A percentile compares a stretch with the other conserved stretches of the same genome.
These are phyloP conservation scores for Bubalus kerabau DNA, from an alignment of 2,113 vertebrate genomes.

Conservation along the genomic window DNA sequence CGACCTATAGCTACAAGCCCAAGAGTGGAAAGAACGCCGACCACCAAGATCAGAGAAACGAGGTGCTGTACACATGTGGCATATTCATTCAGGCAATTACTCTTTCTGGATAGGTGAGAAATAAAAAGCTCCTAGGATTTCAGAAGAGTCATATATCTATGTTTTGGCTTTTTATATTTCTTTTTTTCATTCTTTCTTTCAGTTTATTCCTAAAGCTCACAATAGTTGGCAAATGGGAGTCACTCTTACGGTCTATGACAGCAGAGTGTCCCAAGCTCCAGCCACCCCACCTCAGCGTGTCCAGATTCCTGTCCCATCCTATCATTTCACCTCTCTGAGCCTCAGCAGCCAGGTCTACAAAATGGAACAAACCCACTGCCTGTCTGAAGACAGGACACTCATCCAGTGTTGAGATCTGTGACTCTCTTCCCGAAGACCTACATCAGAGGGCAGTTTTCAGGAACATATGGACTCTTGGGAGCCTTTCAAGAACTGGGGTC, in stretches of 20 bases:
- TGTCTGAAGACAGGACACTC: background rate
- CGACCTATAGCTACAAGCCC: background rate
- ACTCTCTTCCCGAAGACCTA: background rate
- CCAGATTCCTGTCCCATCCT: background rate
- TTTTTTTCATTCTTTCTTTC: background rate
- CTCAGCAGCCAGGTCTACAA: background rate
- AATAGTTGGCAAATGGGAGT: background rate
- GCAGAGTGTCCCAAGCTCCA: background rate
- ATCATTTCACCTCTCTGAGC: background rate
- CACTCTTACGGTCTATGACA: background rate
- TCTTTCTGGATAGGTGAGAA: background rate
- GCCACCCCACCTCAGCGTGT: fast-evolving
- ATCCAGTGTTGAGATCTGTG: background rate
- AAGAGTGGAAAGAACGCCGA: background rate
- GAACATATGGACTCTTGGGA: background rate
- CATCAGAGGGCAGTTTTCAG: background rate
- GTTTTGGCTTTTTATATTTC: background rate
- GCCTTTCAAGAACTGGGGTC: background rate
- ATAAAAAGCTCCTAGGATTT: background rate
- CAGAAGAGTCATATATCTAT: background rate
- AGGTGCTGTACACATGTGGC: background rate
- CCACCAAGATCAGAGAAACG: background rate
- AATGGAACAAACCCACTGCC: background rate
- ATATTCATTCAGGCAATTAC: background rate
- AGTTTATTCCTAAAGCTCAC: background rate